Evolutionary conservation across 2,797 vertebrate genomes (phyloP), one percentile per base, ranked within the genome.

Genomic region (Hypotaenidia okinawae): DNA sequence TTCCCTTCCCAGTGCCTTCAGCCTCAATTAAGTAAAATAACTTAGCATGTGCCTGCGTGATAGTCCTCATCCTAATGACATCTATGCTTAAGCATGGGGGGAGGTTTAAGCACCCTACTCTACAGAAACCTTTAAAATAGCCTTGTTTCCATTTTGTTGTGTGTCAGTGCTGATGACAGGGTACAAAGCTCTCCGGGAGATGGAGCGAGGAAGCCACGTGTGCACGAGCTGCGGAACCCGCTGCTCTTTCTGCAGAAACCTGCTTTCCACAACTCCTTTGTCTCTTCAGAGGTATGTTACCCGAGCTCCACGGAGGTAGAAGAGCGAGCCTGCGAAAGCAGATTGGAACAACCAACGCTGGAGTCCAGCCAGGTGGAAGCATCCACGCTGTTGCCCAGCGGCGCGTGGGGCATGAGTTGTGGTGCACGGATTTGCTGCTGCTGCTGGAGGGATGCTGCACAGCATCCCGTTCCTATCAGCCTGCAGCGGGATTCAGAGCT

Each of bases 131-230:
- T 83, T 88, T 79, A 72, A 58, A 58, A 37, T 28, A 87, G 72
- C 84, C 77, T 87, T 67, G 85, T 94, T 83, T 70, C 67, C 92
- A 45, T 74, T 83, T 84, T 86, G 95, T 90, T 92, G 82, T n/a
- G 3, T 88, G 82, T 87, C 91, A 87, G 94, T 32, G 84, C 93
- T 47, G 85, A 84, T 88, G 95, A 94, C 68, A 90, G 84, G 78
- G 75, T 80, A 91, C 83, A 90, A 87, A 92, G 87, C 91, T 89
- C 94, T 61, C 89, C 22, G 9, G 93, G 90, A 64, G 69, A 33
- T 0, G 10, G 94, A 94, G 87, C 1, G n/a, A 69, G 62, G 73
- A 32, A 58, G 21, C 27, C 30, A 27, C 33, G 9, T 63, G 84
- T n/a, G 67, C 59, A 47, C 52, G 10, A 41, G 47, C 70, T 5